Evolutionary conservation across 2,888 invertebrate genomes (phyloP).

Genomic region (Heteromyza rotundicornis): DNA sequence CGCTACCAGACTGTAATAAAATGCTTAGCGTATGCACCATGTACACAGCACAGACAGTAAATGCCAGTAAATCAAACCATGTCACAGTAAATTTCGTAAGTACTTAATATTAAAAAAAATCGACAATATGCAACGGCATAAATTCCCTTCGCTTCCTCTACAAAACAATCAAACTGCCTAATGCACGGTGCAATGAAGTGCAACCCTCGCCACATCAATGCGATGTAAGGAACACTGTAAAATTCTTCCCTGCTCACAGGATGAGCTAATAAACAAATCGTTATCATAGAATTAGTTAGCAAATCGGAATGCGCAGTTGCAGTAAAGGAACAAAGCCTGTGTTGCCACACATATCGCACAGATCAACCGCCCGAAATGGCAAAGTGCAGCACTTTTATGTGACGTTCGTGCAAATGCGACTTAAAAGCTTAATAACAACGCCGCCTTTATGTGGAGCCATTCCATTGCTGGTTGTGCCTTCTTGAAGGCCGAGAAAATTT

Average conservation of each 20-base stretch:
- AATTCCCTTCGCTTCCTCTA: no score
- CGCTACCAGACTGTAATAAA: no score
- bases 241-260: background rate
- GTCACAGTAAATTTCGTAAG: constrained; percentile 1
- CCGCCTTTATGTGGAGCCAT: background rate
- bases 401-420: background rate
- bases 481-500: background rate
- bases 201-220: background rate
- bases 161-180: background rate
- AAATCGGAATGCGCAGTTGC: background rate
- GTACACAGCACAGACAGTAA: background rate
- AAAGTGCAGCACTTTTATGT: background rate
- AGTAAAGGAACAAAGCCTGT: no score
- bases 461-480: background rate
- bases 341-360: background rate
- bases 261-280: background rate
- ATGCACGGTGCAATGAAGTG: background rate
- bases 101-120: no score
- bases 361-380: no score
- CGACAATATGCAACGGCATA: no score
- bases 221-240: background rate
- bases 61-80: constrained; percentile 2
- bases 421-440: background rate
- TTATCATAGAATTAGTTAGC: background rate
- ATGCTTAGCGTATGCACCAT: no score